Evolutionary conservation across 1,140 invertebrate species (phyloP).

Genomic region (Aculops lycopersici): DNA sequence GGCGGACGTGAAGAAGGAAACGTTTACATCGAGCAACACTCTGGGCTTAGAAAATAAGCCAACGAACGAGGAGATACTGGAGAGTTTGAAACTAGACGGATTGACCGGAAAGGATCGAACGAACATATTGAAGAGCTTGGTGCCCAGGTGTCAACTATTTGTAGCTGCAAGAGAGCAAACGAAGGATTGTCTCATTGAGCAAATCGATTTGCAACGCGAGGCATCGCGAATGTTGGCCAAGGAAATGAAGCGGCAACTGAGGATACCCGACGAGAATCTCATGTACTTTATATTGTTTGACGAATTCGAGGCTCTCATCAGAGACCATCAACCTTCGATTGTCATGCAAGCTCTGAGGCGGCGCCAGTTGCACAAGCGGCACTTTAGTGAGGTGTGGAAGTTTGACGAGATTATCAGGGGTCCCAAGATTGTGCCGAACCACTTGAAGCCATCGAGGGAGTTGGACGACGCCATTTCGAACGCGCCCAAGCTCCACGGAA

Average conservation of each 20-base stretch:
- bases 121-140: constrained; percentile 18
- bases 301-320: constrained; percentile 28
- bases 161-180: constrained; percentile 18
- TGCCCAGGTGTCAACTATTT: constrained; percentile 24
- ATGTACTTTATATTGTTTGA: constrained; percentile 31
- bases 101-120: not conserved
- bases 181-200: constrained; percentile 12
- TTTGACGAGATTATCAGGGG: constrained; percentile 30
- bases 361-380: constrained; percentile 21
- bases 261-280: constrained; percentile 27
- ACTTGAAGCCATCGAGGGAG: constrained; percentile 16
- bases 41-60: too few relatives aligned
- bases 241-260: constrained; percentile 24
- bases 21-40: constrained; percentile 1
- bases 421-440: constrained; percentile 1
- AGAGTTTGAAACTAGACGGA: constrained; percentile 1
- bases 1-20: constrained; percentile 3
- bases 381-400: constrained; percentile 23
- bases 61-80: constrained; percentile 5
- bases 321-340: constrained; percentile 21
- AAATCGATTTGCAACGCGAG: constrained; percentile 25
- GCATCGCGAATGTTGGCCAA: constrained; percentile 24
- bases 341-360: constrained; percentile 30
- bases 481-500: not conserved
- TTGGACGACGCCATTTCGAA: not conserved